Base-by-base conservation (phyloP, 2,888 invertebrate species). In the Drosophila birchii region DNA sequence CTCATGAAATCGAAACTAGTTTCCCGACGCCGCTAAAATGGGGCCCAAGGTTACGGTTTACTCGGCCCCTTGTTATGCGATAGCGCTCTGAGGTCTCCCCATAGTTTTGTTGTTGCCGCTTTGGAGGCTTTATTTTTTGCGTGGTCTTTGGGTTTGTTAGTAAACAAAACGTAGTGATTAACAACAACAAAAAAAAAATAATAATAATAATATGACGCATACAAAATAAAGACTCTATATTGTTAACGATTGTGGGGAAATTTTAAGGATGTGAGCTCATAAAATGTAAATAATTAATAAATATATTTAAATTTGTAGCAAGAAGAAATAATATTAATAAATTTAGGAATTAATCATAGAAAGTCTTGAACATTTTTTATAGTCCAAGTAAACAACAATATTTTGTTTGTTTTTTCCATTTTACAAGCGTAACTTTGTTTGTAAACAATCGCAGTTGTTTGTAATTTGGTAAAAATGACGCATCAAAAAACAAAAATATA, bases 1-100 rank as follows among this genome's bases (percentile, higher is more conserved):
- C 55, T 57, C 49, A 47, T 77, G 57, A 57, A 38, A 72, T 66
- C 45, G 54, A 81, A 84, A 84, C 86, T 77, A 78, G 87, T 84
- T 84, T 75, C 38, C 43, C 32, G 45, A 57, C 29, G 59, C 54
- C 66, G 63, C 68, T 56, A 66, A 81, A 79, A 76, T 64, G 80
- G 59, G 69, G 78, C 75, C 53, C 82, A 85, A 76, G 82, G 82
- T 66, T 38, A 38, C 45, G 82, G 82, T 64, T 64, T 41, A 41
- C 47, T 55, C 43, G 55, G 54, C 60, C 60, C 44, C 53, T 60
- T 60, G 41, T 54, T 54, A 78, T 73, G 53, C 64, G 78, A 81
- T 83, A 84, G 66, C 62, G 58, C 54, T 43, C 49, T 47, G 53
- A 57, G 63, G 63, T 72, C 62, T 45, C 47, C 32, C 26, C 36